Evolutionary conservation across 2,113 vertebrate species (phyloP).

Genomic region (Melierax canorus): DNA sequence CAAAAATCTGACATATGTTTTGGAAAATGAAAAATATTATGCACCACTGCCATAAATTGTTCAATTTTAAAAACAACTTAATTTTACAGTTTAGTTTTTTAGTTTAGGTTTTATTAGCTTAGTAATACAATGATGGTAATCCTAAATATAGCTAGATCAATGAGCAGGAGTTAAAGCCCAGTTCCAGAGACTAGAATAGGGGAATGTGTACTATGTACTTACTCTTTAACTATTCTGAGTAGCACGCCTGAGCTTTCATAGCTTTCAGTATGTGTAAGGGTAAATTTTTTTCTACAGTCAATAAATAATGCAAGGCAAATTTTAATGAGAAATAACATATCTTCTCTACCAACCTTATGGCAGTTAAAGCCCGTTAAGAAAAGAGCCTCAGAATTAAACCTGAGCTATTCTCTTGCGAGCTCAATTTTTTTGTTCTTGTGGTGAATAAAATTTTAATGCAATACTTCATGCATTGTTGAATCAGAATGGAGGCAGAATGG

Average conservation of each 20-base stretch:
- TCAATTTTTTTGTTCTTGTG: neutral
- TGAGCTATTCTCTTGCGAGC: neutral
- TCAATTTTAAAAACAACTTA: neutral
- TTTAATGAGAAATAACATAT: neutral
- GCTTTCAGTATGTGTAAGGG: neutral
- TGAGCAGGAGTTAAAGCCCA: neutral
- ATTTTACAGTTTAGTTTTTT: neutral
- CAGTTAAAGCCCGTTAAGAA: neutral
- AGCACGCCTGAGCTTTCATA: neutral
- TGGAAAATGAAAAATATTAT: neutral
- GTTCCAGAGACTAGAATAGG: neutral
- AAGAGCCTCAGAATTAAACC: neutral
- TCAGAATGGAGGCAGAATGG: neutral
- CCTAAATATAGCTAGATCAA: neutral
- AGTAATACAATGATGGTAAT: neutral
- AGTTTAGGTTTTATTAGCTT: neutral
- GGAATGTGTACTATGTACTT: neutral
- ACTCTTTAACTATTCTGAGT: neutral
- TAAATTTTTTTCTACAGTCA: neutral
- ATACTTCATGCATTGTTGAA: neutral
- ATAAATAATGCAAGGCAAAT: neutral
- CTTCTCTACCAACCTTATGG: neutral
- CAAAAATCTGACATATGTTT: neutral
- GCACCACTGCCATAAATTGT: neutral
- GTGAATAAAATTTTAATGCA: neutral